Evolutionary conservation across 2,797 vertebrate genomes (phyloP).

Genomic region (Leptoclinus maculatus): DNA sequence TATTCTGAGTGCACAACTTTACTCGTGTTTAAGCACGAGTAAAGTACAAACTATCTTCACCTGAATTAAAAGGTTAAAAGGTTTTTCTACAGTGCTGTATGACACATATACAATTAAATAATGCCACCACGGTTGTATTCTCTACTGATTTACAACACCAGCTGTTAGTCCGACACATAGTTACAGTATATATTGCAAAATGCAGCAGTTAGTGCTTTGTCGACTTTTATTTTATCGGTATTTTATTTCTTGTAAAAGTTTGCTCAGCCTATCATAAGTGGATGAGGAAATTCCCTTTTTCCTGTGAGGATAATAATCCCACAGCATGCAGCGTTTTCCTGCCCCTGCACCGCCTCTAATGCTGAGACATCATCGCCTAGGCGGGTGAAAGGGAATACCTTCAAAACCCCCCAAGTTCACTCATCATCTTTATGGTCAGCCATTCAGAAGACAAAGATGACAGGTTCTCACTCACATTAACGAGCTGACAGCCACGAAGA

Average conservation of each 20-base stretch:
- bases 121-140: not conserved
- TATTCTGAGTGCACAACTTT: not conserved
- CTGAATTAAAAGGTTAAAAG: not conserved
- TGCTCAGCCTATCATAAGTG: not conserved
- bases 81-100: not conserved
- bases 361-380: slow-evolving; percentile 59
- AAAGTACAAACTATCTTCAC: not conserved
- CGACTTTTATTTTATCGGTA: not conserved
- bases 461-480: slow-evolving; percentile 80
- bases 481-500: slow-evolving; percentile 61
- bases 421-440: slow-evolving; percentile 75
- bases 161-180: not conserved
- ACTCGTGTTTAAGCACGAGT: not conserved
- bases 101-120: not conserved
- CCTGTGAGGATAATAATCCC: not conserved
- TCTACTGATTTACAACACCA: not conserved
- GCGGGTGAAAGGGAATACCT: slow-evolving; percentile 64
- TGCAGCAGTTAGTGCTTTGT: not conserved
- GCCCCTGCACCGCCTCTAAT: slow-evolving; percentile 23
- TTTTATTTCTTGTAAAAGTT: not conserved
- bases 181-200: not conserved
- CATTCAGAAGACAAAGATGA: slow-evolving; percentile 76
- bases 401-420: slow-evolving; percentile 71
- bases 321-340: not conserved
- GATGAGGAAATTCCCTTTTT: not conserved